Base-by-base conservation (phyloP, 2,888 invertebrate genomes). In the Pheosia tremula region DNA sequence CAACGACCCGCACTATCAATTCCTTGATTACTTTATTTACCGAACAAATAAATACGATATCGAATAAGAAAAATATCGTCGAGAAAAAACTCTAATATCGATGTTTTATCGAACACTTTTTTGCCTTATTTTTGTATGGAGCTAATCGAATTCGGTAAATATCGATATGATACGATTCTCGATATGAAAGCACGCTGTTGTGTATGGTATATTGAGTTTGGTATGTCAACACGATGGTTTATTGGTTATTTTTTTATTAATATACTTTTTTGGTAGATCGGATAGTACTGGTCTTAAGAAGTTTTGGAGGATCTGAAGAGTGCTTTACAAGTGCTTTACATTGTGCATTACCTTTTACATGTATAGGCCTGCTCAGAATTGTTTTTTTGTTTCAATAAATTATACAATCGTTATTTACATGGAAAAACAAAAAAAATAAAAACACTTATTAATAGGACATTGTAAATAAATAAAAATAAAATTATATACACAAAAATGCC, bases 101-200 rank as follows among this genome's bases (percentile, higher is more conserved):
- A 75, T 65, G 67, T 69, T 82, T 89, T 89, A 87, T 89, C 86
- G 79, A 82, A 78, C 79, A 81, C n/a, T 84, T 88, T 89, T 87
- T 88, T 86, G 86, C 86, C 83, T 82, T 90, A 85, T 89, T 87
- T 83, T 88, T 87, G 82, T 84, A 84, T 75, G 71, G 78, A 83
- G 76, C 85, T 91, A 90, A 91, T 91, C 90, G 91, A 88, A 85
- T 85, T 82, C 80, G 79, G 87, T 87, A 88, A 88, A 89, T 85
- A 89, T 83, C 81, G 82, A 86, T 83, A 81, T 74, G 61, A 81
- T 83, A 81, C 68, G 79, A 82, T 81, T 83, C 80, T 79, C 75
- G 85, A 85, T 87, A 87, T 84, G 83, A 84, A 84, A 74, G 80
- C 81, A 67, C 79, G 82, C 77, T 82, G 83, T 83, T 85, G 77